phyloP scores from a whole-genome alignment of 2,888 invertebrate species.

The Oithona nana region DNA sequence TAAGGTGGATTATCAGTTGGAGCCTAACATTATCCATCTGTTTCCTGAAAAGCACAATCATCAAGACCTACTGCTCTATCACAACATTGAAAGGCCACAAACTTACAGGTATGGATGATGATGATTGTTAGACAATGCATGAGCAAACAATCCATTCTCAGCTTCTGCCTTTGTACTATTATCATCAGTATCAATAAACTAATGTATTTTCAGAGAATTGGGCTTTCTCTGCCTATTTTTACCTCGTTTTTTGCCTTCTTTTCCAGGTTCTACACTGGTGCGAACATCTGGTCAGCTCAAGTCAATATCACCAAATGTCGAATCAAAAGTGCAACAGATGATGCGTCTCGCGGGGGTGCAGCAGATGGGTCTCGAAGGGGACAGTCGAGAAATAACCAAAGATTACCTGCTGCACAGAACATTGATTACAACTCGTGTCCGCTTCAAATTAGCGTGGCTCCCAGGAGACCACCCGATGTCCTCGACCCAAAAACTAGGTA shows the following conservation, averaged over 20 bases:
- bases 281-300: constrained; percentile 2
- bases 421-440: neutral
- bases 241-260: neutral
- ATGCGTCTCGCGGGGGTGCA: neutral
- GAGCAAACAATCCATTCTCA: neutral
- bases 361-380: neutral
- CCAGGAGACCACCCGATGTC: constrained; percentile 2
- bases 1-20: constrained; percentile 21
- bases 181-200: too few species aligned
- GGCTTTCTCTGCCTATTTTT: neutral
- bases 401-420: neutral
- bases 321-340: neutral
- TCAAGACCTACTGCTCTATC: constrained; percentile 21
- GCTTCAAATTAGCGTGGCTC: neutral
- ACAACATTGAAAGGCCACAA: constrained; percentile 20
- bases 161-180: too few species aligned
- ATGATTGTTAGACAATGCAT: neutral
- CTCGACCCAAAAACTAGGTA: constrained; percentile 4
- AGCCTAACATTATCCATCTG: constrained; percentile 22
- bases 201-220: neutral
- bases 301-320: constrained; percentile 7
- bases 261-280: constrained; percentile 3
- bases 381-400: neutral
- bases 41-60: constrained; percentile 22
- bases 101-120: constrained; percentile 21